phyloP scores from a whole-genome alignment of 1,140 invertebrate species.

The Listronotus bonariensis region DNA sequence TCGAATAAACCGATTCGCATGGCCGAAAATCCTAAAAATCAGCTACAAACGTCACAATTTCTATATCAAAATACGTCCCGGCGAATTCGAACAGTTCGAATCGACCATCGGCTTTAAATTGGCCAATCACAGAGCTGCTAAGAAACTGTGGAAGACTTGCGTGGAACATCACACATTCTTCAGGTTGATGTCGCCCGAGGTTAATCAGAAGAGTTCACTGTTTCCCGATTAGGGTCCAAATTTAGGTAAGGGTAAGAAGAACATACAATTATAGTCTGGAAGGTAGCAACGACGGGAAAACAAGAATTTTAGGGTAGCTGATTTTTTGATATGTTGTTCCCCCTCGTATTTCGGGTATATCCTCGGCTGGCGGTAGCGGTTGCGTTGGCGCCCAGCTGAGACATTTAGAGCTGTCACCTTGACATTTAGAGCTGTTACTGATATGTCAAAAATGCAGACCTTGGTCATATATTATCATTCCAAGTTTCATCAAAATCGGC shows the following conservation, averaged over 20 bases:
- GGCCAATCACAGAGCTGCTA: conserved; percentile 91
- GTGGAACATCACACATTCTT: conserved; percentile 99
- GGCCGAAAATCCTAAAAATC: conserved; percentile 99
- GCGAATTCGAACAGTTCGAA: conserved; percentile 97
- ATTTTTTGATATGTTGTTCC: too few relatives aligned
- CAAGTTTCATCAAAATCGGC: too few relatives aligned
- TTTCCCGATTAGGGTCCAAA: conserved; percentile 88
- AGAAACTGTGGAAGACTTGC: conserved; percentile 98
- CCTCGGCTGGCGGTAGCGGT: too few relatives aligned
- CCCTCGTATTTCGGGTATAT: too few relatives aligned
- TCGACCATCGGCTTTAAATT: conserved; percentile 96
- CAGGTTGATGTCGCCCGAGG: conserved; percentile 92
- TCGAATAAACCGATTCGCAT: conserved; percentile 96
- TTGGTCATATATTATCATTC: too few relatives aligned
- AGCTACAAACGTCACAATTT: conserved; percentile 99
- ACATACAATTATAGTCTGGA: too few relatives aligned
- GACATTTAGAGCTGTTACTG: too few relatives aligned
- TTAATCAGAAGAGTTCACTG: conserved; percentile 74
- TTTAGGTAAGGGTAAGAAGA: conserved; percentile 54
- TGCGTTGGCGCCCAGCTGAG: too few relatives aligned
- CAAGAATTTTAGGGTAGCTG: too few relatives aligned
- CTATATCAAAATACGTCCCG: conserved; percentile 96
- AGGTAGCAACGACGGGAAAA: too few relatives aligned
- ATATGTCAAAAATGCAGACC: too few relatives aligned
- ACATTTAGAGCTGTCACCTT: too few relatives aligned